A percentile compares a stretch with the other conserved stretches of the same genome.
These are phyloP conservation scores for Nephrotoma guestfalica DNA, from an alignment of 2,888 invertebrate species.

Conservation along the genomic window DNA sequence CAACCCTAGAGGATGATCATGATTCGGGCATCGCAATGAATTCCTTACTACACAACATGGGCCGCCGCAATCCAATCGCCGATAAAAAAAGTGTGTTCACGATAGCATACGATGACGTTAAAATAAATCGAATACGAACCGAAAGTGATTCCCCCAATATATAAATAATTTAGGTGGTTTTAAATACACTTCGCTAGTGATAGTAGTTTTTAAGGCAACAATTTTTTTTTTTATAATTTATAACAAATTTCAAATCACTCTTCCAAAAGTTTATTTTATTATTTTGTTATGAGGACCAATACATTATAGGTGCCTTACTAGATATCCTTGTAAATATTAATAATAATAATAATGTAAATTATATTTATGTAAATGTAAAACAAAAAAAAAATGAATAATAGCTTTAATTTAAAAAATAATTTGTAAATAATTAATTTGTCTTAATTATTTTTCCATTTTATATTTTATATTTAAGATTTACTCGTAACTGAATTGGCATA, in stretches of 20 bases:
- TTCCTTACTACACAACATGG: constrained; percentile 39
- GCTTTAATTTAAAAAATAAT: not conserved
- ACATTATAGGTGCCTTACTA: not conserved
- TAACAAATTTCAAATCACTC: not conserved
- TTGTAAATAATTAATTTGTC: not conserved
- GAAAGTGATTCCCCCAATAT: constrained; percentile 59
- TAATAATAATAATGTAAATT: not conserved
- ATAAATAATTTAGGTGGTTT: not conserved
- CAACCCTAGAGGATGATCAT: constrained; percentile 49
- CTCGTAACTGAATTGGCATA: not conserved
- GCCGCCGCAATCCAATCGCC: constrained; percentile 50
- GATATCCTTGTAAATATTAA: not conserved
- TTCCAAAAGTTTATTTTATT: not conserved
- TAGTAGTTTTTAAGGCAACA: not conserved
- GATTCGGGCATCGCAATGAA: constrained; percentile 70
- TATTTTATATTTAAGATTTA: not conserved
- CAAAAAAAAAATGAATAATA: not conserved
- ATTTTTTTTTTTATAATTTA: not conserved
- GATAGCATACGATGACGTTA: constrained; percentile 82
- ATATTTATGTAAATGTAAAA: not conserved
- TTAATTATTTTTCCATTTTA: not conserved
- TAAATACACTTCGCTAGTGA: not conserved
- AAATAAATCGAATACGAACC: constrained; percentile 65
- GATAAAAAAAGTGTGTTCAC: constrained; percentile 89
- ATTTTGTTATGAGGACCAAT: not conserved